phyloP scores from a whole-genome alignment of 2,888 invertebrate genomes.

The Yponomeuta plumbellus region DNA sequence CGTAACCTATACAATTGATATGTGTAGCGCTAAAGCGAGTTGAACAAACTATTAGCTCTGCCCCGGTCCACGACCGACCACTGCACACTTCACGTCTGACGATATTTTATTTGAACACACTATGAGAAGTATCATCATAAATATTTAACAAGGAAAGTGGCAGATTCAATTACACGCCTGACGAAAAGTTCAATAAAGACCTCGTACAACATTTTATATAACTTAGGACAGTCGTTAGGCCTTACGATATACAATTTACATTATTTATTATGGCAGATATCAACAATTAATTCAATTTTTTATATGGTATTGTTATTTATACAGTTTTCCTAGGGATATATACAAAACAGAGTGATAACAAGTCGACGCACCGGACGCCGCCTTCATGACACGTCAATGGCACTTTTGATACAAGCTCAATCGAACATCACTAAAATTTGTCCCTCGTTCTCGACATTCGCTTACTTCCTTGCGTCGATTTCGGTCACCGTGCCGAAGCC shows the following conservation, averaged over 20 bases:
- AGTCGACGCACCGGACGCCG: slow-evolving; percentile 7
- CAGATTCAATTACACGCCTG: slow-evolving; percentile 30
- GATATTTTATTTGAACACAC: slow-evolving; percentile 42
- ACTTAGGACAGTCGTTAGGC: slow-evolving; percentile 73
- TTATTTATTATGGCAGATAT: slow-evolving; percentile 72
- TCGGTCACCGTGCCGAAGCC: slow-evolving; percentile 32
- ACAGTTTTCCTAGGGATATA: slow-evolving; percentile 49
- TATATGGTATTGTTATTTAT: slow-evolving; percentile 63
- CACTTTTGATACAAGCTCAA: slow-evolving; percentile 42
- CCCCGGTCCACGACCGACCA: slow-evolving; percentile 27
- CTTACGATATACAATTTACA: slow-evolving; percentile 71
- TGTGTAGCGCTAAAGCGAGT: slow-evolving; percentile 38
- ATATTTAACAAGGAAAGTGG: slow-evolving; percentile 47
- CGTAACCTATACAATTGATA: slow-evolving; percentile 49
- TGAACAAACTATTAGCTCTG: slow-evolving; percentile 30
- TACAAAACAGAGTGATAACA: slow-evolving; percentile 8
- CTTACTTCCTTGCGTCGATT: slow-evolving; percentile 18
- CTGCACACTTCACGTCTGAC: slow-evolving; percentile 19
- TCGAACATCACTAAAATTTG: not conserved
- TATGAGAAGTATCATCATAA: slow-evolving; percentile 42
- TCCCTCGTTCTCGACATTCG: slow-evolving; percentile 1
- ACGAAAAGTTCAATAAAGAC: slow-evolving; percentile 37
- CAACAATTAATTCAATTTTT: slow-evolving; percentile 66
- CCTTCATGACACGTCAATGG: slow-evolving; percentile 37
- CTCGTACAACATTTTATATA: slow-evolving; percentile 57